These are phyloP conservation scores for Drosophila azteca DNA, from an alignment of 1,140 invertebrate genomes.

Conservation along the genomic window DNA sequence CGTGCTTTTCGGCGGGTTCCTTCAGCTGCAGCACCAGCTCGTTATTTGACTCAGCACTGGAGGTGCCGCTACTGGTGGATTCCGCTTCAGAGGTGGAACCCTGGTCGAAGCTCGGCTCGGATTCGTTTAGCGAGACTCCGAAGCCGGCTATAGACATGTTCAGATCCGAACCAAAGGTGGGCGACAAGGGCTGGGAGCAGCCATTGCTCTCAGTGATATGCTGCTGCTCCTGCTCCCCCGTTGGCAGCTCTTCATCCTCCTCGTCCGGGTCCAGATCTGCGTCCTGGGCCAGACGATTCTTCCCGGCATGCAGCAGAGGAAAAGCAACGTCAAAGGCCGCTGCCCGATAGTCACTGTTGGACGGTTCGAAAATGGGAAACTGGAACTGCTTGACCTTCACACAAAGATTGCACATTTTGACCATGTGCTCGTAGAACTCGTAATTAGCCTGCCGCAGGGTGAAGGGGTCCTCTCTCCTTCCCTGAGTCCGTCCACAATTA, in stretches of 20 bases:
- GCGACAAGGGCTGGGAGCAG: conserved; percentile 61
- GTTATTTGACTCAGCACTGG: conserved; percentile 52
- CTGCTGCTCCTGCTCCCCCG: conserved; percentile 1
- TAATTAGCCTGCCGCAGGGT: conserved; percentile 92
- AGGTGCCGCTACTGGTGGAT: conserved; percentile 36
- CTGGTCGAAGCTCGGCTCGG: conserved; percentile 32
- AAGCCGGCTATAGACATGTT: conserved; percentile 73
- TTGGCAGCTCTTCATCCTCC: conserved; percentile 11
- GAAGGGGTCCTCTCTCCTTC: conserved; percentile 94
- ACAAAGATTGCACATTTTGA: conserved; percentile 90
- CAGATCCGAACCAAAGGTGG: conserved; percentile 64
- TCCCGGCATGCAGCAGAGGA: conserved; percentile 54
- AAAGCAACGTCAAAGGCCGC: conserved; percentile 75
- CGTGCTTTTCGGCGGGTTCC: conserved; percentile 31
- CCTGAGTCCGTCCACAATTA: conserved; percentile 95
- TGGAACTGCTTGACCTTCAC: conserved; percentile 87
- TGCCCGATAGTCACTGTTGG: conserved; percentile 86
- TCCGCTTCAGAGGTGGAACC: conserved; percentile 18
- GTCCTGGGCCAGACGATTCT: neutral
- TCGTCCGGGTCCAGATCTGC: conserved; percentile 1
- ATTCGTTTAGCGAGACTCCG: conserved; percentile 49
- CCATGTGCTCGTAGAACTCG: conserved; percentile 92
- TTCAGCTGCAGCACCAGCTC: conserved; percentile 73
- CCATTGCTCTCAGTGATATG: conserved; percentile 18
- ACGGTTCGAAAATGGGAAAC: conserved; percentile 94